Evolutionary conservation across 2,888 invertebrate genomes (phyloP), one percentile per base, ranked within the genome.

Genomic region (Tanypteryx hageni): DNA sequence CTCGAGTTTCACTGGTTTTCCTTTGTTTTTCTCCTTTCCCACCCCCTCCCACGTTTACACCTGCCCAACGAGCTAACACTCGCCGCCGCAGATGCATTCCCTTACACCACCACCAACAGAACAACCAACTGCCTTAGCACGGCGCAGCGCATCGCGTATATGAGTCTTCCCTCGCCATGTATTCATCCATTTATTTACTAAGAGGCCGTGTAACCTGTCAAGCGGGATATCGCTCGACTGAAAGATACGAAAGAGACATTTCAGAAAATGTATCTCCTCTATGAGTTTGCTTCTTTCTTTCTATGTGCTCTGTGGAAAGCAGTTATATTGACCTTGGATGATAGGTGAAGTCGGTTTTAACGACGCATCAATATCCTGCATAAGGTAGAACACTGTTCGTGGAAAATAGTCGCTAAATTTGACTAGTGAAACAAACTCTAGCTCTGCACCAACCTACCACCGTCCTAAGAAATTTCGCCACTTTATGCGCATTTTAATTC

Each of bases 141-240:
- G n/a, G 64, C 64, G n/a, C 76, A 22, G n/a, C 76, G 16, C 76
- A n/a, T 76, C 76, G n/a, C 27, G 76, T 76, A 27, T 18, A n/a
- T 22, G 76, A 22, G 11, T 16, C 64, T 64, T 44, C 64, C 10
- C 68, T n/a, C 68, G 22, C 18, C 76, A 13, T 76, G 76, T 76
- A 76, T 76, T 76, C 76, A 76, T 76, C 76, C 76, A 76, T 76
- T 76, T 76, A 76, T 76, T 76, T 76, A 27, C 76, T 76, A 76
- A 76, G 76, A 76, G 76, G 76, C 76, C 22, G 76, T 76, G 76
- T 76, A 27, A 76, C 22, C 76, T 76, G 76, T 76, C 76, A 76
- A 76, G 76, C 27, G 76, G 76, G 22, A 22, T 76, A 76, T 76
- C 76, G 76, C 76, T 27, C 27, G 76, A 76, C 76, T 11, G 27